phyloP scores from a whole-genome alignment of 2,797 vertebrate genomes.

The Argya squamiceps region DNA sequence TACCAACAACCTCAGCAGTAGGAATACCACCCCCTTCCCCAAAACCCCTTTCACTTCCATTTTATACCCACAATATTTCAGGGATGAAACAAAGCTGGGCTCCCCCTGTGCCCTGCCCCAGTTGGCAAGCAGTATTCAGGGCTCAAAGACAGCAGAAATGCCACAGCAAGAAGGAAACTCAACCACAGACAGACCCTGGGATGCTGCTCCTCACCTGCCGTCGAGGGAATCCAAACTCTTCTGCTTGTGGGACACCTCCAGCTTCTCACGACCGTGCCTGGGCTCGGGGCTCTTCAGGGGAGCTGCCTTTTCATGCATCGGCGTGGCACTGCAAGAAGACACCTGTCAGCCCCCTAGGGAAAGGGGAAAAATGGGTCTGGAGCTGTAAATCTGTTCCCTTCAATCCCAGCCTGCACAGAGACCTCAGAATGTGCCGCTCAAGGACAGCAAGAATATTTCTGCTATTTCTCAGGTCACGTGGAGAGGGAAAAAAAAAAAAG shows the following conservation, averaged over 20 bases:
- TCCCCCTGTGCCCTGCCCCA: not conserved
- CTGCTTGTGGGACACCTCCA: constrained; percentile 58
- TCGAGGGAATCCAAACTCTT: constrained; percentile 55
- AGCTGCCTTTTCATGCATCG: constrained; percentile 66
- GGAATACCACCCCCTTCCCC: rapidly evolving
- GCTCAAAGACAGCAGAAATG: rapidly evolving
- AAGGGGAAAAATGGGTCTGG: not conserved
- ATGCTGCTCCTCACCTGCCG: constrained; percentile 27
- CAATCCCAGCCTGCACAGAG: not conserved
- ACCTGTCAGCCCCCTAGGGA: not conserved
- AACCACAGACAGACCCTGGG: rapidly evolving
- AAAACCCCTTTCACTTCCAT: not conserved
- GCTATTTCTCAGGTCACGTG: not conserved
- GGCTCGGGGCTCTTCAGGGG: constrained; percentile 56
- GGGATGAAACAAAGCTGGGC: not conserved
- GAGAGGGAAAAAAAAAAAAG: not conserved
- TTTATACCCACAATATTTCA: not conserved
- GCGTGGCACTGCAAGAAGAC: constrained; percentile 48
- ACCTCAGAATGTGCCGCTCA: rapidly evolving
- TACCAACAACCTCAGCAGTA: not conserved
- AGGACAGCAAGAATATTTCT: not conserved
- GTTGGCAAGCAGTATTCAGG: not conserved
- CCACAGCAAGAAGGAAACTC: not conserved
- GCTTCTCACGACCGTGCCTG: constrained; percentile 47
- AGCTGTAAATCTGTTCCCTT: not conserved